Conservation (phyloP, 2,113 vertebrate genomes). For the Dicentrarchus labrax region DNA sequence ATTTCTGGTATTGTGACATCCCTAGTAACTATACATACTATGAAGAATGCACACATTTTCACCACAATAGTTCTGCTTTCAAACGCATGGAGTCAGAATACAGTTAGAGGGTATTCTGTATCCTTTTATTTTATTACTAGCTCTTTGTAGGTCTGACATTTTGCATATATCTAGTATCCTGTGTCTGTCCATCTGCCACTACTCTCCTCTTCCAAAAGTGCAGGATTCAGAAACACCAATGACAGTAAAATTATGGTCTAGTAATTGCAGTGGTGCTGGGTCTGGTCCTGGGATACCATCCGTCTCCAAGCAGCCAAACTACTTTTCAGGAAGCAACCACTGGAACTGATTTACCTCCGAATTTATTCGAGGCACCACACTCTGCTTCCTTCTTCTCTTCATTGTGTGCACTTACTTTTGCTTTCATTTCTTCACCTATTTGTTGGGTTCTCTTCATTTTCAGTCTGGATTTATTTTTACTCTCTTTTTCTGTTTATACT, state of each 20-base stretch:
- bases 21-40: too few species aligned
- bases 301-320: slow-evolving; percentile 66
- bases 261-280: slow-evolving; percentile 65
- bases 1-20: too few species aligned
- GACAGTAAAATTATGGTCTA: slow-evolving; percentile 62
- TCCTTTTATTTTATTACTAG: neutral
- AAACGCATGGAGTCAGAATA: too few species aligned
- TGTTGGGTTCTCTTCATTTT: slow-evolving; percentile 2
- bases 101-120: neutral
- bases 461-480: neutral
- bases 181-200: slow-evolving; percentile 15
- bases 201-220: slow-evolving; percentile 18
- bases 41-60: too few species aligned
- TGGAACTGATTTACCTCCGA: slow-evolving; percentile 74
- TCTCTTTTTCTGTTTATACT: slow-evolving; percentile 6
- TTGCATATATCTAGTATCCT: neutral
- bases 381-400: slow-evolving; percentile 30
- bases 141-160: neutral
- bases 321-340: slow-evolving; percentile 67
- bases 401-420: slow-evolving; percentile 21
- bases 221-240: slow-evolving; percentile 42
- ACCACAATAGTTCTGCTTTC: neutral
- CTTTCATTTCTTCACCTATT: slow-evolving; percentile 26
- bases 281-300: slow-evolving; percentile 64
- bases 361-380: slow-evolving; percentile 51